phyloP scores from a whole-genome alignment of 2,113 vertebrate genomes.

The Crotalus viridis region DNA sequence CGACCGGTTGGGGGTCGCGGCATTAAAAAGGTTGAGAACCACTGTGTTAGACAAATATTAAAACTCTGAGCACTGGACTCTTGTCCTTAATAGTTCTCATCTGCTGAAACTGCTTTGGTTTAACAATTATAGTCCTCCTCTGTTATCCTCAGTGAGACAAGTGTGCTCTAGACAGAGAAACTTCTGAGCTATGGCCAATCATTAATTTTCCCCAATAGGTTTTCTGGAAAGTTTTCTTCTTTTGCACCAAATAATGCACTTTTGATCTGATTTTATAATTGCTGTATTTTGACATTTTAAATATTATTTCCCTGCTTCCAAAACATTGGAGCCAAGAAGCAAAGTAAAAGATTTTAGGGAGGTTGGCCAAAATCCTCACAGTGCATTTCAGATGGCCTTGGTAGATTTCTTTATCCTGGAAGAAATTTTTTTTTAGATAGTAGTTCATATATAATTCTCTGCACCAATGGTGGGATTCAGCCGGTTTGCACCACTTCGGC shows the following conservation, averaged over 20 bases:
- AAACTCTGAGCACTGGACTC: background rate
- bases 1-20: too few relatives aligned
- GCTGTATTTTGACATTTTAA: background rate
- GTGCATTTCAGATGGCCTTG: background rate
- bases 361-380: background rate
- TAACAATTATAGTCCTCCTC: background rate
- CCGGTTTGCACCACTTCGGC: too few relatives aligned
- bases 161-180: background rate
- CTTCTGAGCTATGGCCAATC: background rate
- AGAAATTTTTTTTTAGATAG: background rate
- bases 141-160: background rate
- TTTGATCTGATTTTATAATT: background rate
- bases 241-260: background rate
- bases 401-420: background rate
- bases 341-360: background rate
- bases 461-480: background rate
- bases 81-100: background rate
- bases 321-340: background rate
- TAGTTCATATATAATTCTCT: background rate
- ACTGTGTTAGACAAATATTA: background rate
- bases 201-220: background rate
- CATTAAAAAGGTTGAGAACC: too few relatives aligned
- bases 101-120: background rate
- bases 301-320: background rate
- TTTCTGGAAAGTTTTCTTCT: background rate